Conservation (phyloP, 2,113 vertebrate genomes). For the Cynoglossus semilaevis region DNA sequence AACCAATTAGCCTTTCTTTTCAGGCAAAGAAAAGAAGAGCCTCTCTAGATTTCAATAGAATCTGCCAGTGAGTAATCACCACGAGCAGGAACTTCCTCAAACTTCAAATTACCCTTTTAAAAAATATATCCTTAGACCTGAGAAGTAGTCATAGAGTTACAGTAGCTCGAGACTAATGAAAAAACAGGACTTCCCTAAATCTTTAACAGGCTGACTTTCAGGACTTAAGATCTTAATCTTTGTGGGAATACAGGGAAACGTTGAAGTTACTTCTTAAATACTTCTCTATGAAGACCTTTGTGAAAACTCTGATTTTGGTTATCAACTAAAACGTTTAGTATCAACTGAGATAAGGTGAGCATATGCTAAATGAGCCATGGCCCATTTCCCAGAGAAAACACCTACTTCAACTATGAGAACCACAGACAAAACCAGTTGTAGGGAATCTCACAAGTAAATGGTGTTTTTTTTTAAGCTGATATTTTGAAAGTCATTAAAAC, state of each 20-base stretch:
- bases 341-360: background rate
- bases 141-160: constrained; percentile 11
- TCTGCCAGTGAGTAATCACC: constrained; percentile 21
- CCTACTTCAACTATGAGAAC: background rate
- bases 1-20: constrained; percentile 46
- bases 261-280: constrained; percentile 19
- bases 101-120: constrained; percentile 21
- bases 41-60: constrained; percentile 37
- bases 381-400: constrained; percentile 17
- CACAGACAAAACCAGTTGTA: constrained; percentile 1
- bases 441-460: no score
- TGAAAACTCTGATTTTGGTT: background rate
- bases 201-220: constrained; percentile 24
- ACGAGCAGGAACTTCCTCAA: constrained; percentile 21
- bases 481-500: no score
- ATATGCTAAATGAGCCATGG: constrained; percentile 26
- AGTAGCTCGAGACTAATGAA: background rate
- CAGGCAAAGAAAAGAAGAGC: constrained; percentile 34
- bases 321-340: background rate
- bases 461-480: no score
- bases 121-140: constrained; percentile 13
- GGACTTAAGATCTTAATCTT: constrained; percentile 26
- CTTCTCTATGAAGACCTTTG: background rate
- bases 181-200: constrained; percentile 13
- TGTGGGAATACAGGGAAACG: constrained; percentile 18